Conservation (phyloP, 2,888 invertebrate genomes). For the Drosophila parthenogenetica region DNA sequence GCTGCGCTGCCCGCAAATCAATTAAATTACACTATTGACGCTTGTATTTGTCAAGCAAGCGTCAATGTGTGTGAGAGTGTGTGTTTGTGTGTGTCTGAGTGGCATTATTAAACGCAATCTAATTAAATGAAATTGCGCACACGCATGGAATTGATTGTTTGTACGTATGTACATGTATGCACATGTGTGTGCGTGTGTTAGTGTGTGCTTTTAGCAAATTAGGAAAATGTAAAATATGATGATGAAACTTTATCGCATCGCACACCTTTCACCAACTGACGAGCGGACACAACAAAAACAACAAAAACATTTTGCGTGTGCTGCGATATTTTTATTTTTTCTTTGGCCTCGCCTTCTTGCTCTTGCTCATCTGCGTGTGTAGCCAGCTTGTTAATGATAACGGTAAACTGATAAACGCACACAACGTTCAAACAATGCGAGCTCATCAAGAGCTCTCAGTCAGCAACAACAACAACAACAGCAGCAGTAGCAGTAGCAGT, state of each 20-base stretch:
- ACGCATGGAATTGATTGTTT: slow-evolving; percentile 46
- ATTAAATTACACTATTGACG: slow-evolving; percentile 74
- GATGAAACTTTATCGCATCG: slow-evolving; percentile 68
- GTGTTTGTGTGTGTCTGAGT: slow-evolving; percentile 30
- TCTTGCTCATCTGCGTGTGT: slow-evolving; percentile 64
- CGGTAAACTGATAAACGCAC: slow-evolving; percentile 73
- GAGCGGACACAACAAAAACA: slow-evolving; percentile 5
- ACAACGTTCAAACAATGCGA: slow-evolving; percentile 50
- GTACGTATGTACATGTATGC: slow-evolving; percentile 9
- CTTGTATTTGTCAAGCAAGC: slow-evolving; percentile 31
- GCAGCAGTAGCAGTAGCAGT: slow-evolving; percentile 17
- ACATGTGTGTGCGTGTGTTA: slow-evolving; percentile 25
- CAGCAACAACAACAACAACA: slow-evolving; percentile 21
- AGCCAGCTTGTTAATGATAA: slow-evolving; percentile 71
- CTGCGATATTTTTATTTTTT: slow-evolving; percentile 17
- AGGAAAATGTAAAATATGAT: slow-evolving; percentile 76
- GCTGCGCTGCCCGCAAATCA: slow-evolving; percentile 67
- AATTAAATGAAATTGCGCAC: slow-evolving; percentile 75
- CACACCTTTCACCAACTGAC: slow-evolving; percentile 68
- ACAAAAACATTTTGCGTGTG: slow-evolving; percentile 41
- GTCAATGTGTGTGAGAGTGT: slow-evolving; percentile 15
- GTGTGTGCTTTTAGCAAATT: slow-evolving; percentile 73
- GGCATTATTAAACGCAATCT: slow-evolving; percentile 76
- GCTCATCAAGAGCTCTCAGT: slow-evolving; percentile 39
- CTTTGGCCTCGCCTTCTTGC: slow-evolving; percentile 19